Conservation (phyloP, 2,113 vertebrate genomes). For the Charina bottae region DNA sequence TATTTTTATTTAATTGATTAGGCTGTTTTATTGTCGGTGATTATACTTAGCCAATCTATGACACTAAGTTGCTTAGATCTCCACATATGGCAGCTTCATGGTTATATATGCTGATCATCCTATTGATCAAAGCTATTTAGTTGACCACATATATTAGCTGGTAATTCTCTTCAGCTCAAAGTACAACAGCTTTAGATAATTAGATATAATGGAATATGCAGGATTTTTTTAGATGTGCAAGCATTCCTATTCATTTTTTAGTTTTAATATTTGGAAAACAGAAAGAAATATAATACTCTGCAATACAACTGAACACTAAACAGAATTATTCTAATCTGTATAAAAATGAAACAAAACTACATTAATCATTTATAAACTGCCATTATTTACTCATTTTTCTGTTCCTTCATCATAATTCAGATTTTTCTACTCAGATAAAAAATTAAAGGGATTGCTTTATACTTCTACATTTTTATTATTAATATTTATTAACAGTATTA, state of each 20-base stretch:
- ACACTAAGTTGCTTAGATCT: conserved; percentile 42
- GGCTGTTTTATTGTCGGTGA: conserved; percentile 54
- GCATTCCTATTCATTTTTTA: conserved; percentile 51
- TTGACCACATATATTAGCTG: conserved; percentile 28
- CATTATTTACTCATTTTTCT: no score
- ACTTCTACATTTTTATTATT: not conserved
- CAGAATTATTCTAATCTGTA: not conserved
- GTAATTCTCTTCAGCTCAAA: conserved; percentile 65
- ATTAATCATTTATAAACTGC: conserved; percentile 6
- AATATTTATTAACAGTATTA: not conserved
- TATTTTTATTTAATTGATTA: conserved; percentile 68
- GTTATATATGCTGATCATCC: not conserved
- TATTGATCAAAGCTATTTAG: conserved; percentile 48
- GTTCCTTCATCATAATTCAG: not conserved
- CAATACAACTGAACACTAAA: not conserved
- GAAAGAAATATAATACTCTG: not conserved
- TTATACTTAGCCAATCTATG: conserved; percentile 53
- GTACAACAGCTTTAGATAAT: conserved; percentile 69
- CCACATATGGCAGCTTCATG: conserved; percentile 36
- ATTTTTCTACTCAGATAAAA: not conserved
- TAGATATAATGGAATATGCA: conserved; percentile 64
- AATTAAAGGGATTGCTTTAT: not conserved
- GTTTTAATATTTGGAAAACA: conserved; percentile 20
- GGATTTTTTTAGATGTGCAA: conserved; percentile 46
- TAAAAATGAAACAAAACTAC: not conserved